Evolutionary conservation across 2,113 vertebrate genomes (phyloP).

Genomic region (Gadus chalcogrammus): DNA sequence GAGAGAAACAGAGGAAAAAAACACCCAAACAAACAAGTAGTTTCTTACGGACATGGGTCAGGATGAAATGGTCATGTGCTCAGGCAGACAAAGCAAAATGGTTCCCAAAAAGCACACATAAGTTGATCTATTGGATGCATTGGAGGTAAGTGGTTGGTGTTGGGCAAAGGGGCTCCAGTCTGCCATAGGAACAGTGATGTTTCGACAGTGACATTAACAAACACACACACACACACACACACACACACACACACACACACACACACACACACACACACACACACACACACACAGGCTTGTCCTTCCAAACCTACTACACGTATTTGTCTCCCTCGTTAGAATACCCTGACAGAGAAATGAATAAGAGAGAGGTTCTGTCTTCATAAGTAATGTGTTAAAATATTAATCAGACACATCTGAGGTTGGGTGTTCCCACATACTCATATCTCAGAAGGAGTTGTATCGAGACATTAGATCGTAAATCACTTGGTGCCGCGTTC

Average conservation of each 20-base stretch:
- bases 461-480: conserved; percentile 4
- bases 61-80: conserved; percentile 74
- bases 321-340: not conserved
- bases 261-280: too few relatives aligned
- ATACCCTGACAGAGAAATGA: conserved; percentile 1
- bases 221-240: too few relatives aligned
- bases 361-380: not conserved
- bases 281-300: not conserved
- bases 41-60: conserved; percentile 66
- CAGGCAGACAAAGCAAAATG: conserved; percentile 74
- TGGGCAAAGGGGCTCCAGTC: conserved; percentile 82
- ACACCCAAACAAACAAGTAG: conserved; percentile 13
- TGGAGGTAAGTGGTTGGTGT: conserved; percentile 88
- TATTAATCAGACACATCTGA: conserved; percentile 12
- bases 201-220: not conserved
- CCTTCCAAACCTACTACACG: not conserved
- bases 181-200: conserved; percentile 47
- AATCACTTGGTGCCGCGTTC: not conserved
- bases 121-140: conserved; percentile 66
- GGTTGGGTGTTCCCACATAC: not conserved
- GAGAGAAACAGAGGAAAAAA: too few relatives aligned
- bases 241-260: too few relatives aligned
- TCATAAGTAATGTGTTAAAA: not conserved
- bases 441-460: conserved; percentile 1
- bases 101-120: conserved; percentile 44